Percentiles rank a stretch among this genome's conserved stretches.
Conservation (phyloP, 2,797 vertebrate species). For the Liparis tanakae region DNA sequence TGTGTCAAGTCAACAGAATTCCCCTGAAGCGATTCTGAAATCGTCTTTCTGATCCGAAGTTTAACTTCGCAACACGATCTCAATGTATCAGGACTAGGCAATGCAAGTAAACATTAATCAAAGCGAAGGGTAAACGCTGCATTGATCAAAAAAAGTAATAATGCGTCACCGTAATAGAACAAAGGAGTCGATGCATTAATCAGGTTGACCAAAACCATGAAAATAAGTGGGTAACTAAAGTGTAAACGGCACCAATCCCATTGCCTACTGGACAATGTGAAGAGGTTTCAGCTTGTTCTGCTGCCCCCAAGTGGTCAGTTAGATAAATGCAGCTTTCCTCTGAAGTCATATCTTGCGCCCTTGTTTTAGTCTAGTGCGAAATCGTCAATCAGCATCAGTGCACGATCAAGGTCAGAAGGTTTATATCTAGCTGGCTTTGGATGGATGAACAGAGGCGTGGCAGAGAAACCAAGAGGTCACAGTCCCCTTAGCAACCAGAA, state of each 20-base stretch:
- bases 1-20: neutral
- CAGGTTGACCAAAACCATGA: neutral
- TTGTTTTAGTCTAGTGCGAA: neutral
- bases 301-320: neutral
- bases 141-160: neutral
- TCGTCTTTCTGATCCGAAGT: neutral
- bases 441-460: neutral
- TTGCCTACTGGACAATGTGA: neutral
- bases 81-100: neutral
- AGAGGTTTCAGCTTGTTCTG: neutral
- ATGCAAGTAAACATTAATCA: neutral
- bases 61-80: neutral
- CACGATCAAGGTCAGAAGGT: neutral
- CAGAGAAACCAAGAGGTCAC: neutral
- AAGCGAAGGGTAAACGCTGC: neutral
- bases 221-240: neutral
- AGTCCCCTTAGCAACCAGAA: neutral
- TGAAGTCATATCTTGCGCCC: neutral
- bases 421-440: neutral
- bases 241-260: neutral
- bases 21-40: neutral
- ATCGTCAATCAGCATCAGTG: neutral
- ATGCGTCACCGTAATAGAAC: neutral
- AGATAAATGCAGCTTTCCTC: neutral
- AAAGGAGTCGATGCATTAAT: neutral